These are phyloP conservation scores for Pectinophora gossypiella DNA, from an alignment of 1,140 invertebrate genomes.

Conservation along the genomic window DNA sequence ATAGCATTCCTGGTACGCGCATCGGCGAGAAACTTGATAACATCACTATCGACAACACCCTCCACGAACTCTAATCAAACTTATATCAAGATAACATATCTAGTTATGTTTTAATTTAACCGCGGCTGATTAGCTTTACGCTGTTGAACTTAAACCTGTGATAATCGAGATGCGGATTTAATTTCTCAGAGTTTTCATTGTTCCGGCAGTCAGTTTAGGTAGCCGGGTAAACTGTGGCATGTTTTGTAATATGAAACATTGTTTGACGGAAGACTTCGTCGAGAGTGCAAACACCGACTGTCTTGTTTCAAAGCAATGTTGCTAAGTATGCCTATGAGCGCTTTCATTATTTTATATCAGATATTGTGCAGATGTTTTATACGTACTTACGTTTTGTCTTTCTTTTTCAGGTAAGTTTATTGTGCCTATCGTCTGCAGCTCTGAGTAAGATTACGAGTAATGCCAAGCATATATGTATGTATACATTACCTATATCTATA, in stretches of 20 bases:
- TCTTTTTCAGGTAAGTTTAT: constrained; percentile 39
- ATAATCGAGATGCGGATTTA: not conserved
- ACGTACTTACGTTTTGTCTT: constrained; percentile 10
- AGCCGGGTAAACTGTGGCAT: constrained; percentile 11
- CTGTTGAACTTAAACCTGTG: too few species aligned
- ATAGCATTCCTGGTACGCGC: constrained; percentile 43
- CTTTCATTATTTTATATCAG: not conserved
- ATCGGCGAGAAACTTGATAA: constrained; percentile 31
- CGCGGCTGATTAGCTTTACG: too few species aligned
- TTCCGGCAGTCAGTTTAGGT: not conserved
- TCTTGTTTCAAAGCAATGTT: constrained; percentile 33
- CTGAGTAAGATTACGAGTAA: too few species aligned
- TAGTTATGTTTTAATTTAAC: too few species aligned
- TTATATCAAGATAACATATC: too few species aligned
- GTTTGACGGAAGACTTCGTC: constrained; percentile 48
- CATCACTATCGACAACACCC: constrained; percentile 17
- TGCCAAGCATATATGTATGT: too few species aligned
- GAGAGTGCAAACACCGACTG: constrained; percentile 38
- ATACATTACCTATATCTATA: too few species aligned
- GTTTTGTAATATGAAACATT: constrained; percentile 51
- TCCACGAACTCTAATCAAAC: too few species aligned
- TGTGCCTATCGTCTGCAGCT: too few species aligned
- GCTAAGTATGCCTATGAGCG: constrained; percentile 11
- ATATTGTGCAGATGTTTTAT: not conserved
- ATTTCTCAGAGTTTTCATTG: not conserved